phyloP scores from a whole-genome alignment of 64 coral and sea anemone genomes.

The Pocillopora verrucosa region DNA sequence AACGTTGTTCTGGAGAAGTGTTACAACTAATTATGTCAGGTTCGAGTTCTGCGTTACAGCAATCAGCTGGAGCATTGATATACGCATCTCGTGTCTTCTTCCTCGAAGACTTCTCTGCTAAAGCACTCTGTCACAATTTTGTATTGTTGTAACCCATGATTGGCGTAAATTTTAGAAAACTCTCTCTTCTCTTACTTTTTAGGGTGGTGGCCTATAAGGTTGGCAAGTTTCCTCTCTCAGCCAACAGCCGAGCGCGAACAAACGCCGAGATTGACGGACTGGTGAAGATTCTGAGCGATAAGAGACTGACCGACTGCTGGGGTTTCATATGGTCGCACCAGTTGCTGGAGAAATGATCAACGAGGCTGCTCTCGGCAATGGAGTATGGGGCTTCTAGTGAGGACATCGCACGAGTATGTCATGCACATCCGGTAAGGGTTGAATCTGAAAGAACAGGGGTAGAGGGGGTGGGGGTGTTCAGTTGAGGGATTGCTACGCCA shows the following conservation, averaged over 20 bases:
- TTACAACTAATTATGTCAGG: too few species aligned
- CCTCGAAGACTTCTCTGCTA: too few species aligned
- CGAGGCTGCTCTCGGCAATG: slow-evolving; percentile 92
- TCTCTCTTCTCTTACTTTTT: not conserved
- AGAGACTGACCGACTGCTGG: slow-evolving; percentile 90
- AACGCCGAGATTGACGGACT: slow-evolving; percentile 93
- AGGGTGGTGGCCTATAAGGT: slow-evolving; percentile 88
- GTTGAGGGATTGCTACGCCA: too few species aligned
- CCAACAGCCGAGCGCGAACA: slow-evolving; percentile 95
- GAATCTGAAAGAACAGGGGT: not conserved
- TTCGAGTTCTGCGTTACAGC: too few species aligned
- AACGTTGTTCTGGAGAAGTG: too few species aligned
- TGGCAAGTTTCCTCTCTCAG: slow-evolving; percentile 93
- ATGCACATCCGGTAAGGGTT: slow-evolving; percentile 89
- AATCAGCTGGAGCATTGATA: too few species aligned
- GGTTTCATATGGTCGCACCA: slow-evolving; percentile 91
- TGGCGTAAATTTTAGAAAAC: too few species aligned
- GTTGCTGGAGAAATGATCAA: slow-evolving; percentile 92
- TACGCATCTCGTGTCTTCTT: too few species aligned
- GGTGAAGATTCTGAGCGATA: slow-evolving; percentile 85
- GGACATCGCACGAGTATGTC: slow-evolving; percentile 93
- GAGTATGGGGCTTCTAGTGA: slow-evolving; percentile 97
- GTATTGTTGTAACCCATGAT: too few species aligned
- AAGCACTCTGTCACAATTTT: too few species aligned
- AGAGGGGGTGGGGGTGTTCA: too few species aligned